phyloP scores from a whole-genome alignment of 2,797 vertebrate genomes.

The Spizella passerina region DNA sequence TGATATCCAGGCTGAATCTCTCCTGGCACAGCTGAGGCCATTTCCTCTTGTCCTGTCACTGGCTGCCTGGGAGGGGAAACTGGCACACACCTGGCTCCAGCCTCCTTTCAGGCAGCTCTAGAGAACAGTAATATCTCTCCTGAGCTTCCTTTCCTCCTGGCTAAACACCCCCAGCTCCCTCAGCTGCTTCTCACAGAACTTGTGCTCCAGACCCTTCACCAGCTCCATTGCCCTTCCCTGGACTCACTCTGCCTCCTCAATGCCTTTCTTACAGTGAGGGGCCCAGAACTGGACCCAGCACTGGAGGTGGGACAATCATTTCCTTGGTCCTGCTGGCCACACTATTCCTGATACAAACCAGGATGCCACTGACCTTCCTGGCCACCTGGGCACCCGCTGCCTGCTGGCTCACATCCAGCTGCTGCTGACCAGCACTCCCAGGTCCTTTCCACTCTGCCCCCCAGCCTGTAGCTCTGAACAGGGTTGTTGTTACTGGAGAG shows the following conservation, averaged over 20 bases:
- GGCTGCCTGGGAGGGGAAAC: neutral
- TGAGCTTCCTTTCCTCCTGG: neutral
- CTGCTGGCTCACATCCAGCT: neutral
- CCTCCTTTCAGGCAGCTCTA: neutral
- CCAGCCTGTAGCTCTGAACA: neutral
- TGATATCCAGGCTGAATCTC: neutral
- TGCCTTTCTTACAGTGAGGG: neutral
- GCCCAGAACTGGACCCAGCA: neutral
- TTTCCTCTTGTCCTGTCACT: neutral
- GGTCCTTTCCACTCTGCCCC: no score
- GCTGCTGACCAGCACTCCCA: neutral
- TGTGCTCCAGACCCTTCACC: neutral
- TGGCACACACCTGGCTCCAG: fast-evolving
- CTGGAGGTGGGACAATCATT: fast-evolving
- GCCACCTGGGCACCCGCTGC: no score
- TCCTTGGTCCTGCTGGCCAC: fast-evolving
- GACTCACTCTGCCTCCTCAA: fast-evolving
- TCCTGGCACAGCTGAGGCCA: neutral
- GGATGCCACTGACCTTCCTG: neutral
- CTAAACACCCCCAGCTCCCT: neutral
- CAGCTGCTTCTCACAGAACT: neutral
- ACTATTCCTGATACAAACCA: neutral
- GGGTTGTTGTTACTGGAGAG: neutral
- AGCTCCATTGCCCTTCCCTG: fast-evolving
- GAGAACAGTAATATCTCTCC: fast-evolving